These are phyloP conservation scores for Pseudochirops cupreus DNA, from an alignment of 2,797 vertebrate genomes.

Conservation along the genomic window DNA sequence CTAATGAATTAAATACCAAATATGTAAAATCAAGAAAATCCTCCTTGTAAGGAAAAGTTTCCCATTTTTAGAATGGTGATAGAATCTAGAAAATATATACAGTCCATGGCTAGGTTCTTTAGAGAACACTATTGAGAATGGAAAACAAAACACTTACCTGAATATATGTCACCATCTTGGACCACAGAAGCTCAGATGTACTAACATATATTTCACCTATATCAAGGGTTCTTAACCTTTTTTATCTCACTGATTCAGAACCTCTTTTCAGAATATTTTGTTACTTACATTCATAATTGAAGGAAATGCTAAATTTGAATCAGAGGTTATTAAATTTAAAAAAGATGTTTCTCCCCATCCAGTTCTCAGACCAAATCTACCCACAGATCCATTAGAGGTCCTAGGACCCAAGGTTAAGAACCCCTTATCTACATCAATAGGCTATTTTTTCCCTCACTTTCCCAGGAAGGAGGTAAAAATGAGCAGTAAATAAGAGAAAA, in stretches of 20 bases:
- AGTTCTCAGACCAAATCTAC: not conserved
- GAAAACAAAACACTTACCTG: conserved; percentile 74
- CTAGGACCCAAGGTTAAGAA: not conserved
- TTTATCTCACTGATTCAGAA: not conserved
- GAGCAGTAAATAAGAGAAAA: not conserved
- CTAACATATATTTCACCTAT: conserved; percentile 9
- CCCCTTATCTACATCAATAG: not conserved
- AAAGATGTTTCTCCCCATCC: not conserved
- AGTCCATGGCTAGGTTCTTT: conserved; percentile 5
- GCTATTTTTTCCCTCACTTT: not conserved
- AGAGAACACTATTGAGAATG: conserved; percentile 30
- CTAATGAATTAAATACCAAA: not conserved
- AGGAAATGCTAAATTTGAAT: not conserved
- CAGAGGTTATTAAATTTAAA: not conserved
- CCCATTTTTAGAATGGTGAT: conserved; percentile 7
- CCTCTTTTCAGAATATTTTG: conserved; percentile 25
- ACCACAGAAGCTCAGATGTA: conserved; percentile 26
- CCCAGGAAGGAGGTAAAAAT: not conserved
- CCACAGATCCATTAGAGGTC: not conserved
- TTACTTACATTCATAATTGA: not conserved
- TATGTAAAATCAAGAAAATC: not conserved
- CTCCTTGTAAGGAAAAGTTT: conserved; percentile 34
- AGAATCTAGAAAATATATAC: conserved; percentile 13
- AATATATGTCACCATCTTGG: not conserved
- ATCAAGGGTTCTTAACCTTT: not conserved